Base-by-base conservation (phyloP, 2,888 invertebrate species). In the Eubasilissa splendida region DNA sequence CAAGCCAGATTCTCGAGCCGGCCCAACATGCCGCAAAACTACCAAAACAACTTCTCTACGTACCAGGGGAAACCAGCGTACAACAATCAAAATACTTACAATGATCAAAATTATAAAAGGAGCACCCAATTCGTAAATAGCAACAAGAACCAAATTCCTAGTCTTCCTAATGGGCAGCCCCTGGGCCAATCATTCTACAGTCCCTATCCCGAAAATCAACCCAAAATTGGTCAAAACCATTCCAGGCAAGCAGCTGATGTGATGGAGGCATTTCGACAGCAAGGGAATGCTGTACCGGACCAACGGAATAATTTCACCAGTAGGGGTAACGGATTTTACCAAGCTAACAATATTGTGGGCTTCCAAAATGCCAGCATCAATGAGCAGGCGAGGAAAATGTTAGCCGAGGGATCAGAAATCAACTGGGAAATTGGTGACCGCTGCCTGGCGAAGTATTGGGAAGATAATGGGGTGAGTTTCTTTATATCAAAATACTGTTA, bases 371-470 rank as follows among this genome's bases (percentile, higher is more conserved):
- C 90, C 3, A 90, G 89, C 10, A 90, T 91, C 31, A 90, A 90
- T 84, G 91, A 91, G 84, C 90, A 90, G 85, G 90, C 91, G 60
- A 88, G 91, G 22, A 90, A 90, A 42, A 89, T 91, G 90, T 87
- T 91, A 31, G 90, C 90, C n/a, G 90, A 89, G 84, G 90, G 91
- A 0, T 90, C 90, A 70, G 81, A 83, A 60, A 88, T 89, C 87
- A 91, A 90, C 84, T 96, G 95, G 96, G 94, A 93, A 86, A 89
- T 93, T 74, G 96, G 96, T 11, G 96, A 97, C 86, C 92, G 94
- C 82, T 96, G 96, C 86, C 91, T 96, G 88, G 97, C 97, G 8
- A 95, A 96, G 86, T 97, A 97, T 88, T 97, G 97, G 97, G 97
- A 97, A 87, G 97, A 97, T 88, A 94, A 95, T 86, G 94, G 94